Base-by-base conservation (phyloP, 2,113 vertebrate genomes). In the Puntigrus tetrazona region DNA sequence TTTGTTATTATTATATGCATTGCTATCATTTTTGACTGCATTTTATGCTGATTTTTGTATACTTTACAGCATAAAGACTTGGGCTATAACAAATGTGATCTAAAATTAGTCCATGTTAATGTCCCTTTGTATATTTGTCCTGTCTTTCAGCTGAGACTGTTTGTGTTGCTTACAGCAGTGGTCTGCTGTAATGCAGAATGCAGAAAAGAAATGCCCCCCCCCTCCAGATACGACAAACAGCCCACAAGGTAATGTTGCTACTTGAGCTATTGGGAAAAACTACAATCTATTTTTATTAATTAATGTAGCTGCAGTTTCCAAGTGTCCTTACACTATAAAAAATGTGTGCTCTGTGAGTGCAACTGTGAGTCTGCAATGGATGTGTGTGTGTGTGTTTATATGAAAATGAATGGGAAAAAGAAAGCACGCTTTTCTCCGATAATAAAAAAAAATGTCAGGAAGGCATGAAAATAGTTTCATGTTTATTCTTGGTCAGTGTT, bases 131-230 rank as follows among this genome's bases (percentile, higher is more conserved):
- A 8, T 59, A 7, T n/a, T 59, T 59, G 29, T 20, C 3, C 2
- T 52, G 5, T 78, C 47, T 50, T 79, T 79, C 22, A 79, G 77
- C 5, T 79, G n/a, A 79, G 36, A 29, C n/a, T 79, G 4, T 29
- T 27, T 29, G 36, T 79, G 57, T 41, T 78, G 52, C 13, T 61
- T 18, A 57, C 57, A 43, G 57, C 38, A 63, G 77, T 79, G 25
- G 2, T 43, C n/a, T 79, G 25, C 52, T 20, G 57, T 27, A 43
- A 78, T 29, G 36, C 31, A 50, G 0, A 1, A 55, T 78, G 77
- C 36, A 3, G 7, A 50, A 0, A 20, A 29, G 25, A 50, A 11
- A 22, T 10, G 1, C 0, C 1, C 3, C 4, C 4, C 10, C 20
- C 0, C 1, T 55, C 16, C 3, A 43, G 36, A 43, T 5, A 7